Evolutionary conservation across 2,113 vertebrate genomes (phyloP).

Genomic region (Ictalurus punctatus): DNA sequence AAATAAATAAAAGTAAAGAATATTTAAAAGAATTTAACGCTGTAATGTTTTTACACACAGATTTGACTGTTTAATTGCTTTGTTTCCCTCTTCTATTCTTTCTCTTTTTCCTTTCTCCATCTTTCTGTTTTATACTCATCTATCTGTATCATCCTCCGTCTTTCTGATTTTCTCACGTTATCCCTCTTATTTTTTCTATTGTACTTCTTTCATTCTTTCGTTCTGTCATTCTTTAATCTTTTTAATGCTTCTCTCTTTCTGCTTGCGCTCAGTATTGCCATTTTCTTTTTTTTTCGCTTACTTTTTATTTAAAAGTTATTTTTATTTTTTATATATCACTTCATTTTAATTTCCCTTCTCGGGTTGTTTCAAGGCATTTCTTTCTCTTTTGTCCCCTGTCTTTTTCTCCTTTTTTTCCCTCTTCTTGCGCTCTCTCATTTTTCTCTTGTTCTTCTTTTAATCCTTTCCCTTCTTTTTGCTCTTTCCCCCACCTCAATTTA

Average conservation of each 20-base stretch:
- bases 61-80: not conserved
- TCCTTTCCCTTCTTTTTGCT: too few species aligned
- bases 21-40: not conserved
- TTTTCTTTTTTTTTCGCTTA: not conserved
- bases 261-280: not conserved
- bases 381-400: not conserved
- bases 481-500: not conserved
- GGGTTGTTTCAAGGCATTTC: not conserved
- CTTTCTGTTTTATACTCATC: not conserved
- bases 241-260: not conserved
- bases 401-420: not conserved
- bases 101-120: not conserved
- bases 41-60: too few species aligned
- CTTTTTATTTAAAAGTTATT: not conserved
- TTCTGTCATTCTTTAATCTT: conserved; percentile 72
- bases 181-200: not conserved
- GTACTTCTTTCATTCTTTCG: not conserved
- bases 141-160: conserved; percentile 14
- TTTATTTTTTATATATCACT: too few species aligned
- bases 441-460: not conserved
- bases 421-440: not conserved
- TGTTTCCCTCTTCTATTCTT: not conserved
- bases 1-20: too few species aligned
- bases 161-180: not conserved
- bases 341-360: not conserved